Percentiles rank a stretch among this genome's conserved stretches.
Conservation (phyloP, 1,140 invertebrate genomes). For the honey bee (Apis mellifera) region DNA sequence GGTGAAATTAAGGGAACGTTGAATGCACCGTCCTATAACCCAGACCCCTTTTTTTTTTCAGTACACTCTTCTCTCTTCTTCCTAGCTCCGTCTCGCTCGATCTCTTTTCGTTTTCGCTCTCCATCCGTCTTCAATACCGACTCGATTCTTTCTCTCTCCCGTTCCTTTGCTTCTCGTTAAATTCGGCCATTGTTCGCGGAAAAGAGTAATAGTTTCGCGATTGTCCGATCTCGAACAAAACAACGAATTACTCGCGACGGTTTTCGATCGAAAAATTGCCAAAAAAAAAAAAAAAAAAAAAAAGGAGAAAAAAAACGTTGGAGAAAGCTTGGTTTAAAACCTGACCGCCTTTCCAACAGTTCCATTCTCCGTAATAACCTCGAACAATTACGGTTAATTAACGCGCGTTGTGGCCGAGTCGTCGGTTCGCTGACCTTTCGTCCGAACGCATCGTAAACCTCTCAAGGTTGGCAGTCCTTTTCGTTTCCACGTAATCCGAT, state of each 20-base stretch:
- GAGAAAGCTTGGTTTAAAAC: not conserved
- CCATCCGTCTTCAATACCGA: conserved; percentile 12
- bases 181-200: not conserved
- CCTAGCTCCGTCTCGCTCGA: too few relatives aligned
- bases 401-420: conserved; percentile 30
- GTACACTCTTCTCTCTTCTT: not conserved
- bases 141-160: not conserved
- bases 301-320: too few relatives aligned
- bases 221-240: not conserved
- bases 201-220: not conserved
- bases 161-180: not conserved
- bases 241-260: not conserved
- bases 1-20: conserved; percentile 42
- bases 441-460: not conserved
- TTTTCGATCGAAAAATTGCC: not conserved
- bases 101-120: not conserved
- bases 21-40: conserved; percentile 28
- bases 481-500: not conserved
- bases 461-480: not conserved
- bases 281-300: too few relatives aligned
- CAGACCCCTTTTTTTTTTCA: not conserved
- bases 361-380: conserved; percentile 9
- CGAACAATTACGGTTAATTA: conserved; percentile 54
- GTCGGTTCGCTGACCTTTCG: conserved; percentile 37
- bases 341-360: not conserved